A percentile compares a stretch with the other conserved stretches of the same genome.
Conservation (phyloP, 2,888 invertebrate genomes). For the Pyrochroa serraticornis region DNA sequence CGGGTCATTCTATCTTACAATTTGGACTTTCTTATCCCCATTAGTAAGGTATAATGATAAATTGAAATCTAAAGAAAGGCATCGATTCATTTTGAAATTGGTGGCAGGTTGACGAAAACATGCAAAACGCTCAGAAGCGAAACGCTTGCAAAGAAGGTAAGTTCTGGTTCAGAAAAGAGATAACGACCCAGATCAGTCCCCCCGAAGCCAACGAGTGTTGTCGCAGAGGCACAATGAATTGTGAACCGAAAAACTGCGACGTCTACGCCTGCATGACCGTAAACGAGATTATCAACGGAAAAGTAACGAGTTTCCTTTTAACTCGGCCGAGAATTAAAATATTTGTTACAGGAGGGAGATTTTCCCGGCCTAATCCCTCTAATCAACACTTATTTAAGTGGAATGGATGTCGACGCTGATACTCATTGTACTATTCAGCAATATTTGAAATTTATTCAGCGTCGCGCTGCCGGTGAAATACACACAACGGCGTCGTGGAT, state of each 20-base stretch:
- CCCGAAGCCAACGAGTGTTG: constrained; percentile 56
- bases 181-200: constrained; percentile 63
- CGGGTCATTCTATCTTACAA: constrained; percentile 96
- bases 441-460: constrained; percentile 91
- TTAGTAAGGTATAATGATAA: constrained; percentile 72
- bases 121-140: constrained; percentile 91
- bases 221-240: constrained; percentile 43
- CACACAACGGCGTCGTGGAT: constrained; percentile 96
- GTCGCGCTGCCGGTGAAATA: constrained; percentile 86
- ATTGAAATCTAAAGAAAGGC: constrained; percentile 54
- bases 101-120: constrained; percentile 85
- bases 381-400: constrained; percentile 91
- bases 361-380: constrained; percentile 96
- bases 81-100: no score
- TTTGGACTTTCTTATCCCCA: constrained; percentile 95
- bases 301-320: constrained; percentile 60
- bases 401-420: constrained; percentile 97
- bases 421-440: constrained; percentile 97
- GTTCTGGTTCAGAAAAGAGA: constrained; percentile 93
- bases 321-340: not conserved
- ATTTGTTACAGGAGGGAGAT: constrained; percentile 69
- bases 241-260: constrained; percentile 52
- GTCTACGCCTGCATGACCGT: constrained; percentile 84
- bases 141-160: constrained; percentile 83
- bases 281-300: constrained; percentile 96